Base-by-base conservation (phyloP, 2,888 invertebrate genomes). In the Tachina grossa region DNA sequence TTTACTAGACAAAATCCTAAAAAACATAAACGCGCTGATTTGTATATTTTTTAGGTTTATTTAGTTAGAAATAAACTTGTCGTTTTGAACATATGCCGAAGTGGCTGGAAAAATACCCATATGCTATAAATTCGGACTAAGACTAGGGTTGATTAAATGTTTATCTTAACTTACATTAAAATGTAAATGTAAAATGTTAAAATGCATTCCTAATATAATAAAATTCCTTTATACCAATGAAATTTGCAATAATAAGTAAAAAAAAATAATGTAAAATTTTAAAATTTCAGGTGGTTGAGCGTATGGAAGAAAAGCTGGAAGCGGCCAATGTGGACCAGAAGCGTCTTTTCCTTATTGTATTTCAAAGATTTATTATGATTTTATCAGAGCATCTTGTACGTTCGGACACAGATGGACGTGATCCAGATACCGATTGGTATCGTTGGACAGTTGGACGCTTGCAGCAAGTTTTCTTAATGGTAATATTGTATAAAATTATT, bases 291-390 rank as follows among this genome's bases (percentile, higher is more conserved):
- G 96, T 97, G 90, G 97, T 99, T 1, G 98, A 98, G 91, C 95
- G 97, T 79, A 97, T 98, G 97, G 98, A 99, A 92, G 98, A 99
- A 92, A 96, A 97, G 84, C 93, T 98, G 82, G 99, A 99, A 93
- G 96, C 97, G 3, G 98, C 98, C 0, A 98, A 98, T 93, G 97
- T 97, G 87, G 98, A 99, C 93, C 98, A 98, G 93, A 99, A 99
- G 93, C 97, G 98, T 91, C 94, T 99, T 87, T 99, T 99, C 93
- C 95, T 99, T 86, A 98, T 99, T 92, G 97, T 99, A 89, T 99
- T 99, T 93, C 98, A 99, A 94, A 95, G 99, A 84, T 99, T 99
- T 93, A 99, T 99, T 88, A 98, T 99, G 97, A 97, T 98, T 89
- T 94, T 99, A 87, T 98, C 98, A 0, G 98, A 99, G 92, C 98